Evolutionary conservation across 2,113 vertebrate species (phyloP).

Genomic region (Thamnophis sirtalis): DNA sequence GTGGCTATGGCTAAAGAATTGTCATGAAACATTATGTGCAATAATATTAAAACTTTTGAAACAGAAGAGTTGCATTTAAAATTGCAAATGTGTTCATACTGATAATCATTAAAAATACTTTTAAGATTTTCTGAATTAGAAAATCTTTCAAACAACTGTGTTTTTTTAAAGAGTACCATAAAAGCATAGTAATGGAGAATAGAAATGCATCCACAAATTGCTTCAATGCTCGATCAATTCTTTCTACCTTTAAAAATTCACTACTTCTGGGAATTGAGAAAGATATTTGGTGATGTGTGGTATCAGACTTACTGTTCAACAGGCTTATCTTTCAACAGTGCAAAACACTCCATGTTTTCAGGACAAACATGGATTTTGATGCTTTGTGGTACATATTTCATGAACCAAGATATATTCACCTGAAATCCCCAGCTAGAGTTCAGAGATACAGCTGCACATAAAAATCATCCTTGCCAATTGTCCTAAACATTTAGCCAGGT

Average conservation of each 20-base stretch:
- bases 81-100: not conserved
- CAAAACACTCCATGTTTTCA: rapidly evolving
- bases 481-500: not conserved
- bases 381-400: not conserved
- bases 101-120: not conserved
- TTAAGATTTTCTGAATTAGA: not conserved
- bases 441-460: not conserved
- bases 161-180: not conserved
- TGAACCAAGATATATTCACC: not conserved
- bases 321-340: not conserved
- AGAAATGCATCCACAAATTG: not conserved
- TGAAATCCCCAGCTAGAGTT: not conserved
- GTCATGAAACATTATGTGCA: not conserved
- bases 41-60: not conserved
- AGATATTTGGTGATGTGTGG: not conserved
- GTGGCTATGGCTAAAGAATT: not conserved
- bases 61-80: not conserved
- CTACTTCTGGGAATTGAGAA: not conserved
- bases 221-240: not conserved
- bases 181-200: not conserved
- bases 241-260: not conserved
- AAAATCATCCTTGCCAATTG: not conserved
- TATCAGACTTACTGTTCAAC: not conserved
- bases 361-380: not conserved
- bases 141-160: not conserved